These are phyloP conservation scores for Chydorus sphaericus DNA, from an alignment of 2,888 invertebrate species.

Conservation along the genomic window DNA sequence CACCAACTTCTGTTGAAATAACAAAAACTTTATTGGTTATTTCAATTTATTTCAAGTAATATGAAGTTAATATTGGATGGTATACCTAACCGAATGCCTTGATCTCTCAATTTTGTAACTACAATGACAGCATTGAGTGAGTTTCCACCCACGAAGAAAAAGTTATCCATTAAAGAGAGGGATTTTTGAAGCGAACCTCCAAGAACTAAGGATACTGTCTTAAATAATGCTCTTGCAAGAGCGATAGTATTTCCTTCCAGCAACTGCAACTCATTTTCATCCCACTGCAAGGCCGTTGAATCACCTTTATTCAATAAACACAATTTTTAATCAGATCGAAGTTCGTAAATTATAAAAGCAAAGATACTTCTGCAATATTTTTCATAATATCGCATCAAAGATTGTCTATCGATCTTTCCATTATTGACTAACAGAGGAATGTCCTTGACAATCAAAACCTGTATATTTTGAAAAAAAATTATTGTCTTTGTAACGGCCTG, in stretches of 20 bases:
- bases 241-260: constrained; percentile 27
- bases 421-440: not conserved
- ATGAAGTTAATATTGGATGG: not conserved
- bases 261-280: not conserved
- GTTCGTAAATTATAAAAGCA: not conserved
- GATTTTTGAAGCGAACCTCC: constrained; percentile 36
- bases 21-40: not conserved
- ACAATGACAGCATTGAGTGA: constrained; percentile 73
- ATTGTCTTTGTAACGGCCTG: not conserved
- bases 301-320: not conserved
- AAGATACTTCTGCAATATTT: not conserved
- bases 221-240: constrained; percentile 50
- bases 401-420: not conserved
- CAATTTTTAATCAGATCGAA: not conserved
- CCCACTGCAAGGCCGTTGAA: not conserved
- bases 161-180: constrained; percentile 50
- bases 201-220: constrained; percentile 53
- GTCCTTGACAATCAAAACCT: not conserved
- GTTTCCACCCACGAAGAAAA: constrained; percentile 73
- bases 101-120: constrained; percentile 56
- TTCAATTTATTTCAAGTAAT: not conserved
- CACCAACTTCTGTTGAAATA: constrained; percentile 53
- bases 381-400: not conserved
- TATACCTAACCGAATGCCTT: constrained; percentile 57
- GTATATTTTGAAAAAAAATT: not conserved